Evolutionary conservation across 2,113 vertebrate species (phyloP), one percentile per base, ranked within the genome.

Genomic region (Trichomycterus rosablanca): DNA sequence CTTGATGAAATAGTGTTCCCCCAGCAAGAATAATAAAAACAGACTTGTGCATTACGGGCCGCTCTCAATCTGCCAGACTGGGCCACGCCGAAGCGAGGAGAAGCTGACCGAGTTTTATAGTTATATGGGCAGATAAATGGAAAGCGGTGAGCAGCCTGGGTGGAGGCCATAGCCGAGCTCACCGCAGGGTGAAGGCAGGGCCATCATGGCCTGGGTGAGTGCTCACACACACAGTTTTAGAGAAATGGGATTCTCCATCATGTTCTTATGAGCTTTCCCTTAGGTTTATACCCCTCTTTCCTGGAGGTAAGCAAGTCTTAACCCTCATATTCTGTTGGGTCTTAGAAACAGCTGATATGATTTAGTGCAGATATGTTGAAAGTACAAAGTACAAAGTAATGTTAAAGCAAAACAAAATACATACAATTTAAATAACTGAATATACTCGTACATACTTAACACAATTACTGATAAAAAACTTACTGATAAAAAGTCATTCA

Each of bases 21-120:
- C 80, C 74, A 74, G 83, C 84, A 84, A 87, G 85, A 87, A 88
- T 89, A 88, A 89, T 88, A 88, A 88, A 89, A 89, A 87, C 86
- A 88, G 87, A 87, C 87, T 85, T 83, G 80, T 84, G 84, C 85
- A 89, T 89, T 89, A 89, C 80, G 78, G 80, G 78, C 77, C 78
- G 76, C 83, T 81, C 83, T 88, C 84, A 86, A 88, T 86, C 86
- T 87, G 85, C 81, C 86, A 85, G 80, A 28, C 43, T 75, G 59
- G 59, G 72, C 78, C 76, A 57, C 67, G 55, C 50, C 65, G 74
- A 75, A 66, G 71, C 80, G 73, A 43, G 63, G 77, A 74, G 79
- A 73, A 80, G 71, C 73, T 85, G 85, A 88, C 81, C 84, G 86
- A 80, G 84, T 85, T 88, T 86, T 84, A 87, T 87, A 83, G 83